Evolutionary conservation across 2,797 vertebrate species (phyloP).

Genomic region (Menidia menidia): DNA sequence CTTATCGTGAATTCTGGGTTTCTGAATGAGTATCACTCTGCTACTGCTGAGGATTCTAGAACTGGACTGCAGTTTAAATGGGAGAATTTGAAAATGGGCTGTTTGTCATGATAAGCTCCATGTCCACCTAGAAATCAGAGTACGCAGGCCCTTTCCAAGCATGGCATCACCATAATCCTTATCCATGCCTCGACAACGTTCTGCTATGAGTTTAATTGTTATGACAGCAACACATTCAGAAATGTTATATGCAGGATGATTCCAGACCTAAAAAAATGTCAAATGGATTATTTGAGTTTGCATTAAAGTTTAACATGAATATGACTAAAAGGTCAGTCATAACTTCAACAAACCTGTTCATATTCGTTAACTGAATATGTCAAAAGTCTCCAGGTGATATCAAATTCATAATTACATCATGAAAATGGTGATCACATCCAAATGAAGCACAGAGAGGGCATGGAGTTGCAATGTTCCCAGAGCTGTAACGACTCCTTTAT

Average conservation of each 20-base stretch:
- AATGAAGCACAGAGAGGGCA: conserved; percentile 39
- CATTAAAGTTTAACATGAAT: background rate
- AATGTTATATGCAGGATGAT: background rate
- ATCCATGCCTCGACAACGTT: too few relatives aligned
- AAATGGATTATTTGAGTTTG: background rate
- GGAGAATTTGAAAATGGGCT: background rate
- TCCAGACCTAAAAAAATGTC: background rate
- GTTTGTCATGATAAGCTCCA: background rate
- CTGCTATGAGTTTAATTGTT: too few relatives aligned
- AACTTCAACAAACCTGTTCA: background rate
- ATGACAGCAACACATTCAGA: too few relatives aligned
- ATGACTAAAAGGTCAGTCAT: too few relatives aligned
- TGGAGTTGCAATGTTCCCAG: conserved; percentile 52
- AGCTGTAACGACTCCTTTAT: conserved; percentile 48
- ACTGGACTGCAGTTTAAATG: background rate
- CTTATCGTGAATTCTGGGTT: background rate
- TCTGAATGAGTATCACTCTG: background rate
- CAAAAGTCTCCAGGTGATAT: conserved; percentile 4
- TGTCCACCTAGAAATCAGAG: too few relatives aligned
- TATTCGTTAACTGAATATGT: background rate
- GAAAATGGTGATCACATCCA: conserved; percentile 18
- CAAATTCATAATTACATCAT: conserved; percentile 27
- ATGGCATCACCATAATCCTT: background rate
- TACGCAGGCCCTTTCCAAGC: background rate
- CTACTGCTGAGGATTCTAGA: background rate